A percentile compares a stretch with the other conserved stretches of the same genome.
These are phyloP conservation scores for Melanchra persicariae DNA, from an alignment of 2,888 invertebrate species.

Conservation along the genomic window DNA sequence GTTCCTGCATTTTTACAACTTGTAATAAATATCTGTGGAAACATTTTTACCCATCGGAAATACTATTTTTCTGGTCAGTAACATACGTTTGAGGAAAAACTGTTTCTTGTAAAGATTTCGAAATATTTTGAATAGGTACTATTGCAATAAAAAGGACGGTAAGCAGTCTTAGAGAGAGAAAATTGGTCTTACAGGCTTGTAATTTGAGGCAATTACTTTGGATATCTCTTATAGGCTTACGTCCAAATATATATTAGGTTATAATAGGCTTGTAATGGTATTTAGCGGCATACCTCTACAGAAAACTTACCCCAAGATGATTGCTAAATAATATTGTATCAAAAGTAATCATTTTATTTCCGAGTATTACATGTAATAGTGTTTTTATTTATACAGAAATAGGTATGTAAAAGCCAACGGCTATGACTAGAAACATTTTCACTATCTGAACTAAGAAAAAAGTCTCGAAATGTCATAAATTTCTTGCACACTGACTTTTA, in stretches of 20 bases:
- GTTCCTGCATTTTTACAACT: conserved; percentile 45
- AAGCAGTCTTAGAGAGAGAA: conserved; percentile 1
- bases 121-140: not conserved
- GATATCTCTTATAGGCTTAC: not conserved
- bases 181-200: not conserved
- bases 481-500: not conserved
- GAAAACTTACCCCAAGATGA: conserved; percentile 18
- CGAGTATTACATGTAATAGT: not conserved
- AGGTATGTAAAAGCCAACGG: not conserved
- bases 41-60: not conserved
- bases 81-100: not conserved
- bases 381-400: conserved; percentile 10
- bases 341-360: conserved; percentile 36
- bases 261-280: not conserved
- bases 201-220: not conserved
- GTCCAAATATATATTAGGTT: not conserved
- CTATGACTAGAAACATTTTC: conserved; percentile 27
- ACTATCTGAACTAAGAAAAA: not conserved
- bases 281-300: conserved; percentile 1
- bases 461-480: not conserved
- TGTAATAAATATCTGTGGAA: conserved; percentile 18
- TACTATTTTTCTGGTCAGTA: not conserved
- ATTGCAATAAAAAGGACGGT: conserved; percentile 31
- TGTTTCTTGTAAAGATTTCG: not conserved
- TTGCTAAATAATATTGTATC: conserved; percentile 16